A percentile compares a stretch with the other conserved stretches of the same genome.
These are phyloP conservation scores for Eilema depressum DNA, from an alignment of 2,888 invertebrate genomes.

Conservation along the genomic window DNA sequence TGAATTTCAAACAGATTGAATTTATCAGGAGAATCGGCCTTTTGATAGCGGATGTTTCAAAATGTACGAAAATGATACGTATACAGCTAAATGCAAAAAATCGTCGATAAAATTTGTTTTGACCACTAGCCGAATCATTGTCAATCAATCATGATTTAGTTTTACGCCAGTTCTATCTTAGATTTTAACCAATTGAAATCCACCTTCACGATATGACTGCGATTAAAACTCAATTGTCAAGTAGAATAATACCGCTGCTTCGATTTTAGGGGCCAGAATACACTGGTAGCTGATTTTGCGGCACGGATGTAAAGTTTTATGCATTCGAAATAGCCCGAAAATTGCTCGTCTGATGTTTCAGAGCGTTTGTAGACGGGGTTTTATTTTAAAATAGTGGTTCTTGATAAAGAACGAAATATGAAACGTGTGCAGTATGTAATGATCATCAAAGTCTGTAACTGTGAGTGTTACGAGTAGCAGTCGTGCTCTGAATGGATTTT, in stretches of 20 bases:
- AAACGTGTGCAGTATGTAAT: constrained; percentile 30
- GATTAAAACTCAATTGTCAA: no score
- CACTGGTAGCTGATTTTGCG: constrained; percentile 62
- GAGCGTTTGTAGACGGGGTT: constrained; percentile 64
- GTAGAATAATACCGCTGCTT: background rate
- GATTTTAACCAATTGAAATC: no score
- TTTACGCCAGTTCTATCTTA: no score
- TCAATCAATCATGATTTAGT: no score
- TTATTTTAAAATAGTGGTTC: constrained; percentile 53
- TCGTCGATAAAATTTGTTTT: no score
- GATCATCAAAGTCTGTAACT: constrained; percentile 24
- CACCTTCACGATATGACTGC: no score
- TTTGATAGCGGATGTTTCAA: no score
- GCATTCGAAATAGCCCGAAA: constrained; percentile 79
- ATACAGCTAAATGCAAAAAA: no score
- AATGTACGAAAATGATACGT: no score
- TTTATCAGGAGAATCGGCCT: no score
- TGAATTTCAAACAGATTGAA: no score
- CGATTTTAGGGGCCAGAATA: constrained; percentile 50
- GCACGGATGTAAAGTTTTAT: constrained; percentile 78
- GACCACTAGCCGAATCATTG: no score
- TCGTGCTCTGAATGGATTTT: background rate
- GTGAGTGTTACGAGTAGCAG: constrained; percentile 2
- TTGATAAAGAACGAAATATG: constrained; percentile 52
- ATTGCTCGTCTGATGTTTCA: constrained; percentile 77